Evolutionary conservation across 2,113 vertebrate genomes (phyloP).

Genomic region (Prionailurus viverrinus): DNA sequence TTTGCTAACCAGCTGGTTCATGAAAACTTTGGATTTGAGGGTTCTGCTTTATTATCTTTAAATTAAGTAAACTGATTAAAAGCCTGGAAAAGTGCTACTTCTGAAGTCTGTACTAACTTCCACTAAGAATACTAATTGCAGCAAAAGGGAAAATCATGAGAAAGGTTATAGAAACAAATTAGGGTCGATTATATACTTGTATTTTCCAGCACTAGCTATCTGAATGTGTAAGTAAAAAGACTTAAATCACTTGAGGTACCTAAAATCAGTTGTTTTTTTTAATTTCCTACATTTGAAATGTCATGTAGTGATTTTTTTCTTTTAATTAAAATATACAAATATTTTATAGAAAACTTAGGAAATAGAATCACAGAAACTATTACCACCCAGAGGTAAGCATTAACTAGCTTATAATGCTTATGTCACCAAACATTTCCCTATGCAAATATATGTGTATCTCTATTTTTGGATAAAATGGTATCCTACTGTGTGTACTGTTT

Average conservation of each 20-base stretch:
- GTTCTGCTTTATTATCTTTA: slow-evolving; percentile 41
- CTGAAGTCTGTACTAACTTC: not conserved
- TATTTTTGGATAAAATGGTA: not conserved
- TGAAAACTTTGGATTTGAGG: slow-evolving; percentile 45
- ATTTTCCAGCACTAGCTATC: not conserved
- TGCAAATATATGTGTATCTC: not conserved
- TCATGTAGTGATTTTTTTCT: not conserved
- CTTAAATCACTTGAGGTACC: not conserved
- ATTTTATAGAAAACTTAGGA: slow-evolving; percentile 55
- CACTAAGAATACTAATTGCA: not conserved
- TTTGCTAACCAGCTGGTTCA: slow-evolving; percentile 24
- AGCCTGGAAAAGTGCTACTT: slow-evolving; percentile 3
- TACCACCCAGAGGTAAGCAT: not conserved
- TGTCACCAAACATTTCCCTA: not conserved
- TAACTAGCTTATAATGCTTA: not conserved
- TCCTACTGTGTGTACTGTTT: not conserved
- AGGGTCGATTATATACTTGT: not conserved
- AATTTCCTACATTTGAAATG: slow-evolving; percentile 34
- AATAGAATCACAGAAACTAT: slow-evolving; percentile 21
- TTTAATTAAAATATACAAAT: not conserved
- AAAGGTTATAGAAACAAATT: not conserved
- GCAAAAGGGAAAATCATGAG: not conserved
- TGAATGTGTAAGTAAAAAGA: slow-evolving; percentile 7
- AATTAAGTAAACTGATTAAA: not conserved
- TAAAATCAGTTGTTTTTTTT: not conserved